Percentiles rank a stretch among this genome's conserved stretches.
Conservation (phyloP, 2,797 vertebrate genomes). For the Cottoperca gobio region DNA sequence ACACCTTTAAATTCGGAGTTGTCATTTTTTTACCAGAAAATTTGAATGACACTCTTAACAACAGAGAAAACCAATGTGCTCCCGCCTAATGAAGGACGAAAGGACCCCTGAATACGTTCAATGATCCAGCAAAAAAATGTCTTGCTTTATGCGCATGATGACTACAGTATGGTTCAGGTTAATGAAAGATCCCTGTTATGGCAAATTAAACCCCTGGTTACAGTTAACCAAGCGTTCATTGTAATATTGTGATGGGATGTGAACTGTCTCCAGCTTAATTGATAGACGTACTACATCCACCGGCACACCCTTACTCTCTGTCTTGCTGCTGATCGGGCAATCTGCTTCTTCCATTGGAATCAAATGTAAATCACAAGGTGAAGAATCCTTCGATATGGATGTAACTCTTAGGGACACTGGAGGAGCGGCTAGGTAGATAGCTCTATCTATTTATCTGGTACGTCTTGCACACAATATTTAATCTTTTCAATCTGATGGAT, state of each 20-base stretch:
- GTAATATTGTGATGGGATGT: not conserved
- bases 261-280: not conserved
- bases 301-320: not conserved
- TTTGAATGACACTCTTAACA: not conserved
- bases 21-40: conserved; percentile 1
- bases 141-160: not conserved
- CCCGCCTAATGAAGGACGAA: not conserved
- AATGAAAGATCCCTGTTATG: not conserved
- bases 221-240: not conserved
- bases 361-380: not conserved
- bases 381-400: not conserved
- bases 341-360: not conserved
- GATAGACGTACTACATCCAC: too few species aligned
- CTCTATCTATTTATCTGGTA: not conserved
- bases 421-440: not conserved
- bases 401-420: not conserved
- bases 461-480: not conserved
- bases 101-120: not conserved
- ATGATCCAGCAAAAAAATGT: not conserved
- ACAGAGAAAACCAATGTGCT: not conserved
- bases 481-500: not conserved
- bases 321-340: not conserved
- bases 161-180: not conserved
- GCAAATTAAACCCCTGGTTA: conserved; percentile 9
- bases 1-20: too few species aligned